phyloP scores from a whole-genome alignment of 2,888 invertebrate genomes.

The Endomychus coccineus region DNA sequence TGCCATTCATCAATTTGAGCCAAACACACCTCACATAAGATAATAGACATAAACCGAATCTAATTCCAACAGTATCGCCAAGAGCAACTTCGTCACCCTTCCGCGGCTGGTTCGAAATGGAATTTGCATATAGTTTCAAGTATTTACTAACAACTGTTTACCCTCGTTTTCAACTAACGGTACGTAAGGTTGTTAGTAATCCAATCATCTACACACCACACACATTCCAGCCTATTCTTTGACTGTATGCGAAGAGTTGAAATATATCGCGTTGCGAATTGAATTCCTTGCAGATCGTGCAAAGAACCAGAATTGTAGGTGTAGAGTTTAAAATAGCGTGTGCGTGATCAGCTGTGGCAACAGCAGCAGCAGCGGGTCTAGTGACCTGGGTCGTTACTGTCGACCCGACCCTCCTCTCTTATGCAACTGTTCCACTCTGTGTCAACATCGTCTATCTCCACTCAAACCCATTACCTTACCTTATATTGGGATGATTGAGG shows the following conservation, averaged over 20 bases:
- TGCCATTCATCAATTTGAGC: too few relatives aligned
- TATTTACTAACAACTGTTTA: too few relatives aligned
- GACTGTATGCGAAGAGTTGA: conserved; percentile 17
- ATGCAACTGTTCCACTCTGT: conserved; percentile 34
- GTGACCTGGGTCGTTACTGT: conserved; percentile 36
- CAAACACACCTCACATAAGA: too few relatives aligned
- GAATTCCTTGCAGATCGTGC: conserved; percentile 26
- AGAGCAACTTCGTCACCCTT: too few relatives aligned
- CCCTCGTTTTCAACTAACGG: too few relatives aligned
- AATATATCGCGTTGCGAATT: conserved; percentile 26
- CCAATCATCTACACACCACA: conserved; percentile 16
- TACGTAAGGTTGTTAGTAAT: too few relatives aligned
- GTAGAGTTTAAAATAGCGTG: conserved; percentile 22
- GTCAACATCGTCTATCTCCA: conserved; percentile 37
- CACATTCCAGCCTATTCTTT: conserved; percentile 14
- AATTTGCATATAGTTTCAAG: too few relatives aligned
- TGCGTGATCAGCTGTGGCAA: conserved; percentile 36
- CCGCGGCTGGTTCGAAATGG: too few relatives aligned
- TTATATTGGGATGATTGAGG: not conserved
- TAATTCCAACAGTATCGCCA: too few relatives aligned
- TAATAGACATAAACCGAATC: too few relatives aligned
- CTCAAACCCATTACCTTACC: too few relatives aligned
- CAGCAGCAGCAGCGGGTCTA: conserved; percentile 33
- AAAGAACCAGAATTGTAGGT: conserved; percentile 29
- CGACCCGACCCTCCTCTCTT: conserved; percentile 36